Conservation (phyloP, 2,797 vertebrate genomes). For the Anguilla pacifica region DNA sequence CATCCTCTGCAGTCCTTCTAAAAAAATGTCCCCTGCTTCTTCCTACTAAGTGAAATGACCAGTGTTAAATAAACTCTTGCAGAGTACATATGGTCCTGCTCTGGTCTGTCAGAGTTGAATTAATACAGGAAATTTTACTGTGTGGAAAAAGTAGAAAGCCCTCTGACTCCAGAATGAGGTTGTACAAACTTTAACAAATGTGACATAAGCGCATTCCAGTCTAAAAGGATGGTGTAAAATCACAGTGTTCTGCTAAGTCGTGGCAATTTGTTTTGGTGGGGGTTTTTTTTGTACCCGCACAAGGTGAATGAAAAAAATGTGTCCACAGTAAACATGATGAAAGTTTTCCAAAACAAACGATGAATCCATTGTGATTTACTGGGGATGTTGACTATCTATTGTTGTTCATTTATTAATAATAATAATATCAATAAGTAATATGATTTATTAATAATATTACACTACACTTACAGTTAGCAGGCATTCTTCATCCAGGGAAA, state of each 20-base stretch:
- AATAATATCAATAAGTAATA: too few species aligned
- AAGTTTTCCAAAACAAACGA: not conserved
- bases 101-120: too few species aligned
- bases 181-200: not conserved
- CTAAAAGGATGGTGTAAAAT: not conserved
- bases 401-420: too few species aligned
- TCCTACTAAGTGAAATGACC: not conserved
- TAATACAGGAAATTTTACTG: conserved; percentile 1
- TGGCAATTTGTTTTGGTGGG: not conserved
- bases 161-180: not conserved
- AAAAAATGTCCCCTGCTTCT: conserved; percentile 23
- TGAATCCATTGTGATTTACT: not conserved
- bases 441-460: too few species aligned
- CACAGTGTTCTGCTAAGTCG: not conserved
- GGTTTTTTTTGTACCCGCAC: not conserved
- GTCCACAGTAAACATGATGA: not conserved
- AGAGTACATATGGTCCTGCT: too few species aligned
- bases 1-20: conserved; percentile 42
- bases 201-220: not conserved
- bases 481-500: not conserved
- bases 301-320: not conserved
- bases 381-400: too few species aligned
- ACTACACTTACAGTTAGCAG: not conserved
- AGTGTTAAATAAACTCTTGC: too few species aligned
- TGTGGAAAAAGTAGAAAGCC: not conserved